These are phyloP conservation scores for Cardiocondyla obscurior DNA, from an alignment of 1,140 invertebrate species.

Conservation along the genomic window DNA sequence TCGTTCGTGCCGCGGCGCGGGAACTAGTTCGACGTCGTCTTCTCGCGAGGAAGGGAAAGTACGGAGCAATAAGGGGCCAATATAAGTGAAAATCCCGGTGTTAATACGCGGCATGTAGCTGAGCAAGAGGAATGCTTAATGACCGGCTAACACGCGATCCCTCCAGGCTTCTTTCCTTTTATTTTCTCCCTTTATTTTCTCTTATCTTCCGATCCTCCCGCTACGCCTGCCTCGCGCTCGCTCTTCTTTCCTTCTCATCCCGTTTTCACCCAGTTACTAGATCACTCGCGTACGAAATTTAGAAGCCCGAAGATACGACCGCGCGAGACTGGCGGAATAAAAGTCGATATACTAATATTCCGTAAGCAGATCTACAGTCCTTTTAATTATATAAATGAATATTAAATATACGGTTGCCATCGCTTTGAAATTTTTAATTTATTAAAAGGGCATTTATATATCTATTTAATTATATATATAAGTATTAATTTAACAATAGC, in stretches of 20 bases:
- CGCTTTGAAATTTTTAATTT: neutral
- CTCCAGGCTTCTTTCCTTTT: conserved; percentile 38
- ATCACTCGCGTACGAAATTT: conserved; percentile 43
- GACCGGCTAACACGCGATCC: conserved; percentile 55
- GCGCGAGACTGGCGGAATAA: conserved; percentile 35
- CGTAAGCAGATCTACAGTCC: too few species aligned
- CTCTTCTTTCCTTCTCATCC: conserved; percentile 10
- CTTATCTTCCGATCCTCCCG: neutral
- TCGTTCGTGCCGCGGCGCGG: neutral
- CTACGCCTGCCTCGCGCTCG: neutral
- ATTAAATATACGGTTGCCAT: neutral
- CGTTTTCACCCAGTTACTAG: conserved; percentile 51
- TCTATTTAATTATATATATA: neutral
- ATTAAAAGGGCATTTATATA: neutral
- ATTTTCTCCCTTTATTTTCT: conserved; percentile 7
- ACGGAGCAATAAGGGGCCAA: conserved; percentile 33
- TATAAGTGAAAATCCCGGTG: conserved; percentile 60
- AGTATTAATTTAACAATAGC: neutral
- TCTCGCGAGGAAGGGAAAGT: neutral
- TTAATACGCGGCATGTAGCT: conserved; percentile 58
- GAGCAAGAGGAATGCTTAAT: conserved; percentile 51
- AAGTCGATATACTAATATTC: neutral
- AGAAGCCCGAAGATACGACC: conserved; percentile 21
- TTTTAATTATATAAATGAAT: neutral
- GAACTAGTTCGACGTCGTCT: neutral